A percentile compares a stretch with the other conserved stretches of the same genome.
phyloP scores from a whole-genome alignment of 2,888 invertebrate species.

The Hedya salicella region DNA sequence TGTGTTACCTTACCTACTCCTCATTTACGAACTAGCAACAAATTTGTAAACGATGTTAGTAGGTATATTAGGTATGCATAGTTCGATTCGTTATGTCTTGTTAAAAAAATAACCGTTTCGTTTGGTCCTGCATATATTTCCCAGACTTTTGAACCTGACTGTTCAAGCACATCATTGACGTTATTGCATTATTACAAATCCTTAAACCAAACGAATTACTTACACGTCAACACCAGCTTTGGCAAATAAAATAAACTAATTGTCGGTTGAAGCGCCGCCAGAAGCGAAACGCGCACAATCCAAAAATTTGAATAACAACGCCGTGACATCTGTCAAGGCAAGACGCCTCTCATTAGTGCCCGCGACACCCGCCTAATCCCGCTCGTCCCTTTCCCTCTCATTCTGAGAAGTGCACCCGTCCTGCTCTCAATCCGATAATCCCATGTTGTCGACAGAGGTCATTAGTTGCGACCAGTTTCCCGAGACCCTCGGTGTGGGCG shows the following conservation, averaged over 20 bases:
- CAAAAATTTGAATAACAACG: conserved; percentile 44
- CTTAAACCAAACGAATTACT: conserved; percentile 22
- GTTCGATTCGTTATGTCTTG: too few relatives aligned
- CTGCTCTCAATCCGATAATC: conserved; percentile 65
- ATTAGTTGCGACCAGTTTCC: conserved; percentile 38
- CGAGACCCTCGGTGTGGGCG: conserved; percentile 23
- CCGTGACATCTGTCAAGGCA: conserved; percentile 74
- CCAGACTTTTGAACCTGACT: not conserved
- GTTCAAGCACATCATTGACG: not conserved
- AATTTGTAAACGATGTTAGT: too few relatives aligned
- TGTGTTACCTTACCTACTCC: too few relatives aligned
- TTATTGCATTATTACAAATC: conserved; percentile 1
- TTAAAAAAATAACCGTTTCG: too few relatives aligned
- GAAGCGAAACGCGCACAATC: conserved; percentile 39
- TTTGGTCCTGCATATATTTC: too few relatives aligned
- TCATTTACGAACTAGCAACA: too few relatives aligned
- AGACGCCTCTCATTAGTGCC: conserved; percentile 57
- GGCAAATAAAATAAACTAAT: conserved; percentile 30
- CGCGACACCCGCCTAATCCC: conserved; percentile 58
- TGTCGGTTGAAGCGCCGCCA: conserved; percentile 25
- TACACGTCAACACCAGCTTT: conserved; percentile 18
- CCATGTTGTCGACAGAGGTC: conserved; percentile 45
- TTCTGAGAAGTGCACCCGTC: conserved; percentile 49
- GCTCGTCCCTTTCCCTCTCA: conserved; percentile 50
- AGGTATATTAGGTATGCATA: too few relatives aligned